phyloP scores from a whole-genome alignment of 1,140 invertebrate species.

The Penaeus vannamei region DNA sequence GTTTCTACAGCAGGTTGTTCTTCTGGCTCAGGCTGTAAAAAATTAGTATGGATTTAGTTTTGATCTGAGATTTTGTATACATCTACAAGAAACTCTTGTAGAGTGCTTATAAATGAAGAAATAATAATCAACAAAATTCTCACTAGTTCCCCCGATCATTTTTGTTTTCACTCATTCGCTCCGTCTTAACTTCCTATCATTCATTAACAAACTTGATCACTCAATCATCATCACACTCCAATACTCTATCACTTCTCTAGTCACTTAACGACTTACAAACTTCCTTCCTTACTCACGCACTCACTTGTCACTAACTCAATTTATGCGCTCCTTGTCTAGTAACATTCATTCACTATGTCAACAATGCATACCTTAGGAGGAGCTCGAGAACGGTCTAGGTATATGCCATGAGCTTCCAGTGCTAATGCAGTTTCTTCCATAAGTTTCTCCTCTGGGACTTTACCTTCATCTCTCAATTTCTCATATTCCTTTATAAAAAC shows the following conservation, averaged over 20 bases:
- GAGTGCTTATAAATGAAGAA: neutral
- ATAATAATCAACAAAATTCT: too few relatives aligned
- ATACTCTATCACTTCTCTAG: too few relatives aligned
- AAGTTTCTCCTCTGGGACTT: conserved; percentile 40
- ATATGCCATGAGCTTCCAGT: conserved; percentile 49
- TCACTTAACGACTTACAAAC: too few relatives aligned
- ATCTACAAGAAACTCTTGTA: neutral
- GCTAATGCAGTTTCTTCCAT: conserved; percentile 57
- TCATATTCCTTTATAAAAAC: conserved; percentile 56
- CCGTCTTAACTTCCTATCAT: too few relatives aligned
- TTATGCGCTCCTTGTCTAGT: neutral
- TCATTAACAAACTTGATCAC: too few relatives aligned
- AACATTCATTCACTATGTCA: neutral
- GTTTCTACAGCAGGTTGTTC: neutral
- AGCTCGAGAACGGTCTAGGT: conserved; percentile 44
- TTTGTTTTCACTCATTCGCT: too few relatives aligned
- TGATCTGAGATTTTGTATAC: neutral
- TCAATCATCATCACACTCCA: too few relatives aligned
- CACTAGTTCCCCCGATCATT: too few relatives aligned
- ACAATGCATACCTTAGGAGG: conserved; percentile 37
- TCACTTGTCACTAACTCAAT: too few relatives aligned
- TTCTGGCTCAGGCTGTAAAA: neutral
- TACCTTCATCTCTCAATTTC: conserved; percentile 36
- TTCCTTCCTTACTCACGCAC: too few relatives aligned
- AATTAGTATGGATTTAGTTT: neutral